These are phyloP conservation scores for Zophobas morio DNA, from an alignment of 1,140 invertebrate genomes.

Conservation along the genomic window DNA sequence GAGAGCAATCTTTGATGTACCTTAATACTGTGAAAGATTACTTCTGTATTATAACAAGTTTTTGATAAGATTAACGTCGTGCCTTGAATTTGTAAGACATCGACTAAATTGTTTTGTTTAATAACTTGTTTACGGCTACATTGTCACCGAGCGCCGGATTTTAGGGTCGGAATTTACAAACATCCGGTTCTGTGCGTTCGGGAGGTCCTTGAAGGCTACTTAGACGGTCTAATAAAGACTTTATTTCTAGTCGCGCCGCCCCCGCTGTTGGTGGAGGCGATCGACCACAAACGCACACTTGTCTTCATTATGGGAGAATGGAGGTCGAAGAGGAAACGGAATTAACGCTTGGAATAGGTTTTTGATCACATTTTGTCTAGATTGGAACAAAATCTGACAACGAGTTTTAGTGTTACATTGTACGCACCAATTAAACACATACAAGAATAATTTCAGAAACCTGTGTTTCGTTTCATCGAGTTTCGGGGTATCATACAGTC, in stretches of 20 bases:
- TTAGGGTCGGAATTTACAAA: too few relatives aligned
- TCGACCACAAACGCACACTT: not conserved
- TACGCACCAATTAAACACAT: too few relatives aligned
- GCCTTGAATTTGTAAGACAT: slow-evolving; percentile 52
- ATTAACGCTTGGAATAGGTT: not conserved
- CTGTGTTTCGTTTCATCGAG: too few relatives aligned
- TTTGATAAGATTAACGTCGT: slow-evolving; percentile 61
- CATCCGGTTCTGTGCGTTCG: too few relatives aligned
- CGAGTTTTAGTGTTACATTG: too few relatives aligned
- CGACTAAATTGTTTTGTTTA: slow-evolving; percentile 55
- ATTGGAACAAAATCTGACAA: too few relatives aligned
- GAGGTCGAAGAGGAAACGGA: not conserved
- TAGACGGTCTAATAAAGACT: not conserved
- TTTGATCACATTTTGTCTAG: too few relatives aligned
- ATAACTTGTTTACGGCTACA: slow-evolving; percentile 48
- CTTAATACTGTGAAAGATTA: slow-evolving; percentile 60
- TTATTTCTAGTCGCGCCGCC: not conserved
- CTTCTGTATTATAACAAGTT: slow-evolving; percentile 64
- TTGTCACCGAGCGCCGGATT: slow-evolving; percentile 6
- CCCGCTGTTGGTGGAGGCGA: slow-evolving; percentile 8
- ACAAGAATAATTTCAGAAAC: too few relatives aligned
- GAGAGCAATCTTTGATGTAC: slow-evolving; percentile 59
- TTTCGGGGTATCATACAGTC: too few relatives aligned
- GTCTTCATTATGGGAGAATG: not conserved
- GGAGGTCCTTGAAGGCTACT: slow-evolving; percentile 11